These are phyloP conservation scores for Drosophila neonasuta DNA, from an alignment of 2,888 invertebrate species.

Conservation along the genomic window DNA sequence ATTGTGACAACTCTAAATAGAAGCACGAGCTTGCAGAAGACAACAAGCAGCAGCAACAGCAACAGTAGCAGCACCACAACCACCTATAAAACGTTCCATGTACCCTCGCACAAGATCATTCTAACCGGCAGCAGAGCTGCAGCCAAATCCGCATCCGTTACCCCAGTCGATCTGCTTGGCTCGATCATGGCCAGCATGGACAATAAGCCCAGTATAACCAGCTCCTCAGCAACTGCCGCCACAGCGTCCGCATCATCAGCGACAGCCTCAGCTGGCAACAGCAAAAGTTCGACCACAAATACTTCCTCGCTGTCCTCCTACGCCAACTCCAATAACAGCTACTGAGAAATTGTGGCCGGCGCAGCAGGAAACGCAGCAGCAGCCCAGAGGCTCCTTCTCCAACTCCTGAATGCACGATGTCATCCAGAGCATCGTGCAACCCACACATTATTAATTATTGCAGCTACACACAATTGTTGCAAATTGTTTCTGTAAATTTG, in stretches of 20 bases:
- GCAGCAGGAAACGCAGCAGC: slow-evolving; percentile 8
- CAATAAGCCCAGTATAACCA: slow-evolving; percentile 69
- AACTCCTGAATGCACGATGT: not conserved
- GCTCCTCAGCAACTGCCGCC: slow-evolving; percentile 26
- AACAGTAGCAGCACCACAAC: slow-evolving; percentile 14
- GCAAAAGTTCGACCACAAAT: slow-evolving; percentile 34
- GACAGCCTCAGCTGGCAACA: not conserved
- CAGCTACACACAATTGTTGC: slow-evolving; percentile 35
- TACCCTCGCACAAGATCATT: slow-evolving; percentile 68
- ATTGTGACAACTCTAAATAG: slow-evolving; percentile 15
- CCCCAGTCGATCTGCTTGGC: slow-evolving; percentile 80
- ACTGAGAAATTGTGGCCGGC: slow-evolving; percentile 37
- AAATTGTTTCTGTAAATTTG: slow-evolving; percentile 47
- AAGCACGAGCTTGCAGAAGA: slow-evolving; percentile 22
- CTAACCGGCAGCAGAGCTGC: slow-evolving; percentile 53
- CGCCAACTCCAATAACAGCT: slow-evolving; percentile 56
- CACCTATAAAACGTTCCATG: slow-evolving; percentile 70
- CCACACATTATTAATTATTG: slow-evolving; percentile 24
- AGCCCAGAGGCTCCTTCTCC: slow-evolving; percentile 60
- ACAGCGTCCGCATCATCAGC: slow-evolving; percentile 27
- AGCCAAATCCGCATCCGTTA: slow-evolving; percentile 45
- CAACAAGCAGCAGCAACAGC: slow-evolving; percentile 11
- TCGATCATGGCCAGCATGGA: slow-evolving; percentile 83
- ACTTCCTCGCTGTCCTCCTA: slow-evolving; percentile 53
- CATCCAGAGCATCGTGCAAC: not conserved